Evolutionary conservation across 1,140 invertebrate genomes (phyloP), one percentile per base, ranked within the genome.

Genomic region (Proctacanthus coquilletti): DNA sequence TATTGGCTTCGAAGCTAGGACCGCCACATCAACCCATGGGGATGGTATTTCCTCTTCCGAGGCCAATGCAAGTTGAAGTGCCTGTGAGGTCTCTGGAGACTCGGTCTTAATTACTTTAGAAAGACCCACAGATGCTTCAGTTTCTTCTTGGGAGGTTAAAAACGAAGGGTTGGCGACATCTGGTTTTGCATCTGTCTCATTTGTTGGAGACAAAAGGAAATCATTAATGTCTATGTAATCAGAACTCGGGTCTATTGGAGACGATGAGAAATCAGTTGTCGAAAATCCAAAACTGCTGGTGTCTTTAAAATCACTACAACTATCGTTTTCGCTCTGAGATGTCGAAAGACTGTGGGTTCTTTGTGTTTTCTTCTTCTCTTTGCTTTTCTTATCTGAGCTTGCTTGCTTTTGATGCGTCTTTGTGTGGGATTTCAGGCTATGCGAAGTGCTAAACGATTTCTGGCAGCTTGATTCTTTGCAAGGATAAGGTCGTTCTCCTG

Each of bases 341-440:
- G 31, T 40, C 42, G 14, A 37, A 27, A n/a, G n/a, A n/a, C n/a
- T 20, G 20, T 33, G 30, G 43, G 15, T 9, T 27, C 20, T 11
- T 15, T 18, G 17, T 20, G 5, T 8, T 5, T 15, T 6, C 17
- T 6, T 15, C 20, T n/a, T n/a, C n/a, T n/a, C n/a, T n/a, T n/a
- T n/a, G n/a, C n/a, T n/a, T n/a, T n/a, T n/a, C n/a, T n/a, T n/a
- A n/a, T n/a, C 8, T 18, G 31, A 13, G 6, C 8, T 43, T 15
- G 49, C 31, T 36, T 54, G 53, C 5, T 55, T 54, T 36, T 64
- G 47, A 50, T 80, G 76, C 38, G 73, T 77, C 56, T 72, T 76
- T 30, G 74, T 65, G 49, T 88, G 85, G 18, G 77, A 76, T 51
- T 84, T 85, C 2, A 88, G 54, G 56, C 80, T 84, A 47, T 87